Evolutionary conservation across 2,888 invertebrate genomes (phyloP).

Genomic region (Plebejus anna): DNA sequence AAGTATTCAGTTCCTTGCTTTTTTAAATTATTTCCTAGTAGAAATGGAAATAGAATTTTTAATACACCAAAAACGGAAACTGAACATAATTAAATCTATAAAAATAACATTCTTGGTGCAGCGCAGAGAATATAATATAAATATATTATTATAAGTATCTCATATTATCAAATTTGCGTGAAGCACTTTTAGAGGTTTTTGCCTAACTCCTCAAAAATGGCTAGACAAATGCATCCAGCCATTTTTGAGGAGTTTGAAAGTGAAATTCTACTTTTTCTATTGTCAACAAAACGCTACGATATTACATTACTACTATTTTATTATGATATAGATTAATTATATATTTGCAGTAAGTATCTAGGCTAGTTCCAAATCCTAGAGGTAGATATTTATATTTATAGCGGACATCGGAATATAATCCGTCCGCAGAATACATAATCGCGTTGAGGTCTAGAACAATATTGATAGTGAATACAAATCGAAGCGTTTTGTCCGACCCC

Average conservation of each 20-base stretch:
- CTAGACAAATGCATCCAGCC: no score
- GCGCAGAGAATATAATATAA: no score
- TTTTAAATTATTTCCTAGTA: background rate
- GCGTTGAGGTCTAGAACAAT: conserved; percentile 6
- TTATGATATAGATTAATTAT: background rate
- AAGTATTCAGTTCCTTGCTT: no score
- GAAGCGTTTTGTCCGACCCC: background rate
- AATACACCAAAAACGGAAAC: background rate
- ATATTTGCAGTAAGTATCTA: background rate
- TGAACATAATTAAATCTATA: background rate
- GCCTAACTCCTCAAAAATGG: no score
- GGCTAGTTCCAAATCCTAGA: background rate
- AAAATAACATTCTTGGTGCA: background rate
- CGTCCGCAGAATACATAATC: background rate
- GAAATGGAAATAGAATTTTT: background rate
- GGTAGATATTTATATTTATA: background rate
- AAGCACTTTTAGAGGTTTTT: no score
- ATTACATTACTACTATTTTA: background rate
- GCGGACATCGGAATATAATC: background rate
- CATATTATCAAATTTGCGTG: no score
- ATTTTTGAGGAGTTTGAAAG: no score
- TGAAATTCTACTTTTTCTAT: no score
- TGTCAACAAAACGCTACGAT: no score
- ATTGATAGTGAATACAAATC: conserved; percentile 16
- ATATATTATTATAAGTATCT: no score